Evolutionary conservation across 1,140 invertebrate genomes (phyloP).

Genomic region (Oscheius sp.): DNA sequence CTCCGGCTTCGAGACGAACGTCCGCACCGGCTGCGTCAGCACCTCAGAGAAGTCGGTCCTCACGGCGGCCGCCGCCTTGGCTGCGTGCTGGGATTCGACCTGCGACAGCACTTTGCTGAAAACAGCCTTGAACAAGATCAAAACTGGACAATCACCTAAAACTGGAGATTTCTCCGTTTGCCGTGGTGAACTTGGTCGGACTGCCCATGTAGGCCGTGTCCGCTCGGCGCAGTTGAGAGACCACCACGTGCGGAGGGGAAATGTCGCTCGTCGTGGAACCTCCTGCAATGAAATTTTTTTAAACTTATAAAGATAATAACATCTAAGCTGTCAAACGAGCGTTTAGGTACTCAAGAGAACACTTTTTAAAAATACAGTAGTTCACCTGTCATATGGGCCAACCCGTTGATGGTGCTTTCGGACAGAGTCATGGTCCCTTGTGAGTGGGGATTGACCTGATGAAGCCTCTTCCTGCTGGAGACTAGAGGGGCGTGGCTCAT

Average conservation of each 20-base stretch:
- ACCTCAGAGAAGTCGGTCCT: conserved; percentile 1
- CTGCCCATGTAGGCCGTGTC: conserved; percentile 24
- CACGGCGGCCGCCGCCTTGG: neutral
- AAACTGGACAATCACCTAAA: conserved; percentile 27
- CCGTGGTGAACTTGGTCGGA: conserved; percentile 39
- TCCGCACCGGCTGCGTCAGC: conserved; percentile 3
- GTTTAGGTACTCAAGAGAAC: neutral
- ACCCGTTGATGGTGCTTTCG: neutral
- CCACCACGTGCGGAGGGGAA: conserved; percentile 16
- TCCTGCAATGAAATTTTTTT: too few species aligned
- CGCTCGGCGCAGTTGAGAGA: conserved; percentile 4
- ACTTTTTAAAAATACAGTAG: neutral
- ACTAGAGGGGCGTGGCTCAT: conserved; percentile 13
- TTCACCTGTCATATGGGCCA: neutral
- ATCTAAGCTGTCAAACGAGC: too few species aligned
- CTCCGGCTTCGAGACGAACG: conserved; percentile 6
- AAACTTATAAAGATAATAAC: too few species aligned
- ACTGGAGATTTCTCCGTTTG: conserved; percentile 28
- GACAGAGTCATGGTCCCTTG: neutral
- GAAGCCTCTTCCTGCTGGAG: neutral
- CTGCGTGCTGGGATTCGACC: conserved; percentile 24
- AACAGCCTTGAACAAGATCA: neutral
- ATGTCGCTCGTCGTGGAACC: neutral
- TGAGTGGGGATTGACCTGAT: neutral
- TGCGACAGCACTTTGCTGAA: conserved; percentile 39